Conservation (phyloP, 2,113 vertebrate genomes). For the Myrmecobius fasciatus region DNA sequence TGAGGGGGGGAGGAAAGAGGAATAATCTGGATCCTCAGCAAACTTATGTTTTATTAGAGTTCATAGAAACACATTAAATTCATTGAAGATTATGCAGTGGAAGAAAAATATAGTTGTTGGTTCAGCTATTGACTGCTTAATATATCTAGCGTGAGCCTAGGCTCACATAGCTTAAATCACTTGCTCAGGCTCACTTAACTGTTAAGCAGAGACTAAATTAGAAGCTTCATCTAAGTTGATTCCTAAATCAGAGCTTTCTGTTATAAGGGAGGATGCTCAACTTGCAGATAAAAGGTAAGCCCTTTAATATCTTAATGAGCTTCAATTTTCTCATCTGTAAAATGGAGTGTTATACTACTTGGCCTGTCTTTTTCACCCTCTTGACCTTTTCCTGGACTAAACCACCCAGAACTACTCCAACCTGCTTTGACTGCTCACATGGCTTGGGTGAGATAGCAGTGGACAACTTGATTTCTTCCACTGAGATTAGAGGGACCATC, state of each 20-base stretch:
- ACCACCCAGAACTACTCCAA: background rate
- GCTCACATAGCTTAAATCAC: background rate
- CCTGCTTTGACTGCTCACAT: background rate
- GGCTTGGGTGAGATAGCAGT: background rate
- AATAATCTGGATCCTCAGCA: background rate
- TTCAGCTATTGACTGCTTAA: background rate
- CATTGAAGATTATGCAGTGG: background rate
- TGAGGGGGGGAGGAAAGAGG: background rate
- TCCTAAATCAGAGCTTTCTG: background rate
- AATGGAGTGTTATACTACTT: too few species aligned
- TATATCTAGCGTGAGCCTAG: background rate
- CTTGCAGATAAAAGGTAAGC: background rate
- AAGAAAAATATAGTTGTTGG: background rate
- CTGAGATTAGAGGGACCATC: background rate
- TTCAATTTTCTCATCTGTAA: too few species aligned
- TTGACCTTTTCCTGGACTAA: background rate
- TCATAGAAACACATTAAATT: background rate
- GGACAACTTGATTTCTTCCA: background rate
- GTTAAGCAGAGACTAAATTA: background rate
- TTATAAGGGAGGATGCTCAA: background rate
- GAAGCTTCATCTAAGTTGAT: background rate
- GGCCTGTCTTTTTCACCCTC: background rate
- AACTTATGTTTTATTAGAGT: background rate
- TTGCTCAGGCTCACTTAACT: background rate
- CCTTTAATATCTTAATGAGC: background rate